Base-by-base conservation (phyloP, 2,113 vertebrate genomes). In the Motacilla alba region DNA sequence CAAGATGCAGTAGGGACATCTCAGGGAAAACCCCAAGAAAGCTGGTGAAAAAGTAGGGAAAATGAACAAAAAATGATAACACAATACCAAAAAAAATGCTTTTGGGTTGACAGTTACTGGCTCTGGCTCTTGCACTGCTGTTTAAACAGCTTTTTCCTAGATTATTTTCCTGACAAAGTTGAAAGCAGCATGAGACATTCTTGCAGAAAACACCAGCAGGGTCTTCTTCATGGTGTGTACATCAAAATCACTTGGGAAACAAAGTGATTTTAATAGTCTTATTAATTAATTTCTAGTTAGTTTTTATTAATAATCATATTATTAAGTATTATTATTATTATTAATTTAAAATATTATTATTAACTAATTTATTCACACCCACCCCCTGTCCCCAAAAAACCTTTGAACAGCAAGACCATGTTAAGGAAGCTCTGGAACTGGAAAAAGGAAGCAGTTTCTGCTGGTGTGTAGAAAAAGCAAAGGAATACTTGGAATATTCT, bases 321-420 rank as follows among this genome's bases (percentile, higher is more conserved):
- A 10, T n/a, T 56, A 23, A 56, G 2, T 22, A n/a, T 14, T 14
- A n/a, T n/a, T n/a, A n/a, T n/a, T n/a, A 23, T 22, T 23, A 58
- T 22, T 58, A 23, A 15, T n/a, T 56, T 14, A 1, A n/a, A 56
- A 56, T 22, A 14, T 24, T 35, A 35, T 59, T 8, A 4, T 27
- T 37, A 17, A 28, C 31, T 59, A 9, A 37, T 43, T 39, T 68
- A 10, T 30, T 91, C n/a, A 49, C 10, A 30, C 2, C 7, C 7
- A 22, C 4, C 4, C 11, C 2, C 2, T 15, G 8, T 24, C 31
- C 27, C 18, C 11, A 10, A 5, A 76, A 69, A 33, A 2, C 0
- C 0, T 35, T 31, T 37, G 18, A 30, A 41, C 26, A 79, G 3
- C 35, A 37, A 28, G 28, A 15, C 10, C 8, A 1, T 8, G 17